A percentile compares a stretch with the other conserved stretches of the same genome.
phyloP scores from a whole-genome alignment of 2,888 invertebrate genomes.

The Chrysomela aeneicollis region DNA sequence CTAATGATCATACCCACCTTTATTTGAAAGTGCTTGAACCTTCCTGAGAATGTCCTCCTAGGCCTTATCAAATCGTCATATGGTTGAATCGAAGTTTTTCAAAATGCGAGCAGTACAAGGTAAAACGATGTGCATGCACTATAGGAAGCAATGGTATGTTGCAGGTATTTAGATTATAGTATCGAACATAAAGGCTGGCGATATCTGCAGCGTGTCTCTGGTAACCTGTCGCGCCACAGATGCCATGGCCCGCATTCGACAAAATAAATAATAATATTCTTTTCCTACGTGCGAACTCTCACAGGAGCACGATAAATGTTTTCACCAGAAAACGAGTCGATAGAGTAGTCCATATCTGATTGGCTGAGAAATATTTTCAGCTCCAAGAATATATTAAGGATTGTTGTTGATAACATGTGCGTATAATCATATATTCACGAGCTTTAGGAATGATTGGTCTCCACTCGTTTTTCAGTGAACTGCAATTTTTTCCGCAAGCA shows the following conservation, averaged over 20 bases:
- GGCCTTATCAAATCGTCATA: no score
- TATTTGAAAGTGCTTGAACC: no score
- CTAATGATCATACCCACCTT: no score
- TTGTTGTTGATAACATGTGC: no score
- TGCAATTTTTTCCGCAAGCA: no score
- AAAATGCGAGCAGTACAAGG: constrained; percentile 26
- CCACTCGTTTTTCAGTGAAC: no score
- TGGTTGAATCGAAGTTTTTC: no score
- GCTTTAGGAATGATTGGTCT: no score
- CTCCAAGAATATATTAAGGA: no score
- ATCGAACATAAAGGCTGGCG: constrained; percentile 33
- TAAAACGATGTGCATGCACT: constrained; percentile 26
- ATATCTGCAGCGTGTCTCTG: constrained; percentile 58
- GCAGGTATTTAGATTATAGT: constrained; percentile 49
- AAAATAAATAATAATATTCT: constrained; percentile 19
- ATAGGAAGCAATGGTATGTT: constrained; percentile 30
- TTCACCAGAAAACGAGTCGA: constrained; percentile 3
- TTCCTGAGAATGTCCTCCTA: no score
- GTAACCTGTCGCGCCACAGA: constrained; percentile 57
- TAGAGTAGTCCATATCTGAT: not conserved
- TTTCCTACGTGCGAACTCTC: constrained; percentile 8
- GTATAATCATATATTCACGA: no score
- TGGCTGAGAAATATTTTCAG: not conserved
- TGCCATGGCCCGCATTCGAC: constrained; percentile 26
- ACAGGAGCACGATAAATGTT: not conserved